Conservation (phyloP, 2,797 vertebrate genomes). For the Rhabdophis nuchalis region DNA sequence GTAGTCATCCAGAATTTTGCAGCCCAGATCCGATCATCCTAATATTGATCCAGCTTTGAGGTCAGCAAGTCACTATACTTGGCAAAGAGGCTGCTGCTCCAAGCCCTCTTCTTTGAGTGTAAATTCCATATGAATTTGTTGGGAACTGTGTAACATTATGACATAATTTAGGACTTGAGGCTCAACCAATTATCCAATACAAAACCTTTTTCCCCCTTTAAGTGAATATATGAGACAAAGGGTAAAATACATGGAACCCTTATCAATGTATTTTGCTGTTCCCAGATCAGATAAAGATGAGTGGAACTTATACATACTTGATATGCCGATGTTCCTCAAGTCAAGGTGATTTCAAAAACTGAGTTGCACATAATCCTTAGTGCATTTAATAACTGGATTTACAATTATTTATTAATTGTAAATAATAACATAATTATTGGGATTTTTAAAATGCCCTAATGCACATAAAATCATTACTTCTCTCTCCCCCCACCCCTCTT, state of each 20-base stretch:
- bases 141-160: background rate
- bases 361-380: constrained; percentile 50
- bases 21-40: background rate
- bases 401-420: constrained; percentile 53
- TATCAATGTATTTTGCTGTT: constrained; percentile 15
- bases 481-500: constrained; percentile 26
- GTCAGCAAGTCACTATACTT: background rate
- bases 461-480: constrained; percentile 15
- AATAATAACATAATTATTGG: constrained; percentile 50
- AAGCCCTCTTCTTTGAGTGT: background rate
- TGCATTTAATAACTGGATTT: constrained; percentile 47
- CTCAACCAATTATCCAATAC: background rate
- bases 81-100: too few species aligned
- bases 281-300: background rate
- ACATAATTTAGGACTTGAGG: background rate
- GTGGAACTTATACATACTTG: background rate
- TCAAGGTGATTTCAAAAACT: constrained; percentile 68
- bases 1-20: background rate
- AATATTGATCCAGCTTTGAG: background rate
- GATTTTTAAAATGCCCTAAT: constrained; percentile 47
- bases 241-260: background rate
- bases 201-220: background rate
- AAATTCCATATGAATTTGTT: background rate
- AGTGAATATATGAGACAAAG: background rate
- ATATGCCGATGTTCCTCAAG: constrained; percentile 45